Conservation (phyloP, 1,140 invertebrate genomes). For the Pararge aegeria region DNA sequence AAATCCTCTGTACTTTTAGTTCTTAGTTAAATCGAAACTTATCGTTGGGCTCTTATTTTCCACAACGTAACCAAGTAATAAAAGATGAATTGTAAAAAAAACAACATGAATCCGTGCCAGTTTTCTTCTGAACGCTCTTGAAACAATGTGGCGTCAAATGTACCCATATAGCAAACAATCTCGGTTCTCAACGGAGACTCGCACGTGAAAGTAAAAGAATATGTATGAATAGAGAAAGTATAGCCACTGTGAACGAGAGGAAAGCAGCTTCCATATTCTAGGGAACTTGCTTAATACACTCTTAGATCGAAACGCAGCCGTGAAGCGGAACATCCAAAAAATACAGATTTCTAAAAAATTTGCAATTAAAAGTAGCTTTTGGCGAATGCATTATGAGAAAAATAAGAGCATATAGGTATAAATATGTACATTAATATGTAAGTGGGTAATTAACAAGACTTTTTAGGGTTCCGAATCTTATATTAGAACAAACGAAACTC, state of each 20-base stretch:
- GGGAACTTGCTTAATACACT: conserved; percentile 24
- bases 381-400: conserved; percentile 4
- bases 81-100: not conserved
- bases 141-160: conserved; percentile 39
- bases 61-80: too few species aligned
- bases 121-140: conserved; percentile 19
- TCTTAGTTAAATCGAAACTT: too few species aligned
- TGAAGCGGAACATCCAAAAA: conserved; percentile 17
- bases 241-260: conserved; percentile 48
- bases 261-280: conserved; percentile 49
- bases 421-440: too few species aligned
- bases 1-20: too few species aligned
- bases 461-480: too few species aligned
- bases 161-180: conserved; percentile 44
- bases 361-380: conserved; percentile 18
- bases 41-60: too few species aligned
- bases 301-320: conserved; percentile 3
- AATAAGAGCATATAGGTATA: not conserved
- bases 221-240: conserved; percentile 71
- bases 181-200: conserved; percentile 51
- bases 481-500: too few species aligned
- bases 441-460: too few species aligned
- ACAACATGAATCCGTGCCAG: conserved; percentile 28
- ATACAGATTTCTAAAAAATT: conserved; percentile 21
- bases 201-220: conserved; percentile 63